Evolutionary conservation across 2,113 vertebrate species (phyloP), one percentile per base, ranked within the genome.

Genomic region (Hippocampus abdominalis): DNA sequence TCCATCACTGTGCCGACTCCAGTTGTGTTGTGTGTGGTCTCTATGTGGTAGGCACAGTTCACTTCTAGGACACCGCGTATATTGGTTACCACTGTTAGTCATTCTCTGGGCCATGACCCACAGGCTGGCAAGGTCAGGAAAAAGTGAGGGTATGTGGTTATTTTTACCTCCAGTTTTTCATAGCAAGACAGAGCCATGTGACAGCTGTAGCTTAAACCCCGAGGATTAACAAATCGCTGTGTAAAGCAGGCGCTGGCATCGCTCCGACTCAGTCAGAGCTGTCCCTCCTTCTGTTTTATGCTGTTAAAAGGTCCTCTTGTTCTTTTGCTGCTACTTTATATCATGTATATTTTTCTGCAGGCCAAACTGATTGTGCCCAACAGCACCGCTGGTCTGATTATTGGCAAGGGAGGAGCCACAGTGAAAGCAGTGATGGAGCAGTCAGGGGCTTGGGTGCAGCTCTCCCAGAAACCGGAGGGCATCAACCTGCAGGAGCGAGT

Each of bases 351-450:
- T 81, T 84, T 71, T 85, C 72, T 64, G 9, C 89, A 96, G 95
- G 95, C 95, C 76, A 97, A 97, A 89, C 72, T 97, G 84, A 96
- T 97, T 12, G 95, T 97, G 64, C 95, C 95, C 70, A 97, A 96
- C 90, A 96, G 94, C 90, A 97, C 95, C 0, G 95, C 95, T 1
- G 95, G 95, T 71, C 90, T 97, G 70, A 96, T 97, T 89, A 97
- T 97, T 74, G 95, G 95, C 65, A 97, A 97, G 66, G 95, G 95
- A 0, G 95, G 95, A 3, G 94, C 94, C 2, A 97, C 95, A 0
- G 95, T 97, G 42, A 96, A 96, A 64, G 94, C 94, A 0, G 94
- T 97, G 78, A 97, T 97, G 95, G 95, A 97, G 88, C 95, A 96
- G 88, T 96, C 95, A 0, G 95, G 95, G 0, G 95, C 95, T 61